phyloP scores from a whole-genome alignment of 1,140 invertebrate species.

The Diorhabda sublineata region DNA sequence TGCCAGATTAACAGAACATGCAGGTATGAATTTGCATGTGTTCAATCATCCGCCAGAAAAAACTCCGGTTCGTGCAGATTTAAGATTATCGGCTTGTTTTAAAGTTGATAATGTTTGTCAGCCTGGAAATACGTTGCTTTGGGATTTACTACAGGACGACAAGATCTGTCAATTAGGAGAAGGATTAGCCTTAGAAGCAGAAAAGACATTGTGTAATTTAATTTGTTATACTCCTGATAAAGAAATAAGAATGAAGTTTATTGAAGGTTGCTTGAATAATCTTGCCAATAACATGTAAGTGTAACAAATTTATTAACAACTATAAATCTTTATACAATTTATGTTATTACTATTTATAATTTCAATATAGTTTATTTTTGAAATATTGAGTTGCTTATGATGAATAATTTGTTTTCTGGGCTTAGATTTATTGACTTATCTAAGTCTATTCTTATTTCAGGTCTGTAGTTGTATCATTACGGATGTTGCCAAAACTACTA shows the following conservation, averaged over 20 bases:
- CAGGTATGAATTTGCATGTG: conserved; percentile 44
- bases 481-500: conserved; percentile 84
- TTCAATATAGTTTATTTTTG: no score
- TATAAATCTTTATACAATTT: not conserved
- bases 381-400: no score
- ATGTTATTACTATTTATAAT: no score
- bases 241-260: conserved; percentile 87
- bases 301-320: not conserved
- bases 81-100: conserved; percentile 51
- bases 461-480: conserved; percentile 83
- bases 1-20: conserved; percentile 67
- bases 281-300: conserved; percentile 73
- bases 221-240: conserved; percentile 87
- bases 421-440: no score
- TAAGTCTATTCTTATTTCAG: conserved; percentile 45
- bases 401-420: no score
- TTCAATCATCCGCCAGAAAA: conserved; percentile 48
- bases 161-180: conserved; percentile 81
- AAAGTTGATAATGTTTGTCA: conserved; percentile 78
- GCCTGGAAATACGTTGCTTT: conserved; percentile 84
- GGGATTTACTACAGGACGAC: conserved; percentile 91
- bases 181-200: conserved; percentile 83
- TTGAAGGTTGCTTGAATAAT: conserved; percentile 90
- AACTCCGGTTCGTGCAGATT: conserved; percentile 40
- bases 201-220: conserved; percentile 84